phyloP scores from a whole-genome alignment of 2,797 vertebrate genomes.

The Xerus rutilus region DNA sequence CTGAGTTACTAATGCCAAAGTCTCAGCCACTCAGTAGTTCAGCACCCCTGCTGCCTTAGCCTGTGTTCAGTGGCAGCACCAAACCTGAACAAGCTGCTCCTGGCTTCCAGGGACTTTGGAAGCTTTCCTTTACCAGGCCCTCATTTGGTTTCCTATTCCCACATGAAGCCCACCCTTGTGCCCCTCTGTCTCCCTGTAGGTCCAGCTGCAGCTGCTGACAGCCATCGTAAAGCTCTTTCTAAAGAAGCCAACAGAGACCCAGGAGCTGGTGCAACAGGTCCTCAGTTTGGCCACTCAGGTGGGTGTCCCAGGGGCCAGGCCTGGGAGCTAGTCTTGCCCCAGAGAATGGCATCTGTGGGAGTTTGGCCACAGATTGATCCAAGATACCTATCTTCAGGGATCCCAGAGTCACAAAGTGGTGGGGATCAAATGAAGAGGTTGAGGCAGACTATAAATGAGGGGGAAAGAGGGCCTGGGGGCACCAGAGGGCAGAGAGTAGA shows the following conservation, averaged over 20 bases:
- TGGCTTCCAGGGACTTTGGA: not conserved
- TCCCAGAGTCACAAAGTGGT: not conserved
- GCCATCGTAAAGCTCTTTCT: constrained; percentile 98
- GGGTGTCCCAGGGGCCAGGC: not conserved
- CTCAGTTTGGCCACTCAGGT: constrained; percentile 98
- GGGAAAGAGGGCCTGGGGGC: not conserved
- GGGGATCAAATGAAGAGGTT: not conserved
- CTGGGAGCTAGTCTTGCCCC: not conserved
- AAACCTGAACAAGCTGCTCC: not conserved
- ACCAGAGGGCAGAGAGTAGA: not conserved
- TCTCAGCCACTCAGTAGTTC: not conserved
- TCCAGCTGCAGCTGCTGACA: constrained; percentile 97
- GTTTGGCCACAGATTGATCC: not conserved
- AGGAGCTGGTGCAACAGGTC: constrained; percentile 98
- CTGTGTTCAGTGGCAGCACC: not conserved
- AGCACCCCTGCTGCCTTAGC: not conserved
- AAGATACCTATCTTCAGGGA: not conserved
- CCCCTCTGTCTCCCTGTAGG: constrained; percentile 87
- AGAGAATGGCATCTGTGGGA: not conserved
- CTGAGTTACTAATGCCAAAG: not conserved
- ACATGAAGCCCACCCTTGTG: not conserved
- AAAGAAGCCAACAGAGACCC: constrained; percentile 98
- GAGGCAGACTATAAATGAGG: not conserved
- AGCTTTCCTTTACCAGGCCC: not conserved
- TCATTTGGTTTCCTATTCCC: not conserved